Base-by-base conservation (phyloP, 2,797 vertebrate genomes). In the Pangasius macronema region DNA sequence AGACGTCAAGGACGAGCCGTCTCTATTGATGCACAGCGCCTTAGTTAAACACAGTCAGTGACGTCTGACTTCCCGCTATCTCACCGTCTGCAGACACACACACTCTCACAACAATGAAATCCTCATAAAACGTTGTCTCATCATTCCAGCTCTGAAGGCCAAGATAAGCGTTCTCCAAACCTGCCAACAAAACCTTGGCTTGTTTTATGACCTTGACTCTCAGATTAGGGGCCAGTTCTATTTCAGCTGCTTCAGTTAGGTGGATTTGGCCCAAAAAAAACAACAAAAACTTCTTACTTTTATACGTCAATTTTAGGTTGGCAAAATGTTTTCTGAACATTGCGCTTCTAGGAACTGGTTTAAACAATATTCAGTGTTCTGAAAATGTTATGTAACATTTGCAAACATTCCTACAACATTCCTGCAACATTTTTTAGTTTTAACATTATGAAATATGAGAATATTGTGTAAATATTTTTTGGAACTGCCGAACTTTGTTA, bases 141-240 rank as follows among this genome's bases (percentile, higher is more conserved):
- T 82, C 85, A 90, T 93, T 91, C 89, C 86, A 87, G 90, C 76
- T 88, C 91, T 90, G 89, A 89, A 87, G 93, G 91, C 20, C 76
- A 72, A 92, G 93, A 95, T 94, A 93, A 92, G 91, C 85, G 87
- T 95, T 91, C 88, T 92, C 92, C 83, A 91, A 94, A 92, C 18
- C 63, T 42, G 36, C 67, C 79, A 83, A 76, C 46, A 83, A 86
- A 88, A 85, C 61, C 36, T 2, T 57, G 46, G 57, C 20, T 0
- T 18, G 65, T 76, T 85, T 77, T 85, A 85, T 61, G 51, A 70
- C 86, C 76, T 86, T 90, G 85, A 84, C 87, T 85, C 5, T 75
- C 27, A n/a, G 30, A 83, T 49, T 42, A 13, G 59, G 59, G 24
- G 10, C 82, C 24, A 39, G 24, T 80, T 46, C 36, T 76, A 84